Evolutionary conservation across 2,888 invertebrate species (phyloP).

Genomic region (Maniola hyperantus): DNA sequence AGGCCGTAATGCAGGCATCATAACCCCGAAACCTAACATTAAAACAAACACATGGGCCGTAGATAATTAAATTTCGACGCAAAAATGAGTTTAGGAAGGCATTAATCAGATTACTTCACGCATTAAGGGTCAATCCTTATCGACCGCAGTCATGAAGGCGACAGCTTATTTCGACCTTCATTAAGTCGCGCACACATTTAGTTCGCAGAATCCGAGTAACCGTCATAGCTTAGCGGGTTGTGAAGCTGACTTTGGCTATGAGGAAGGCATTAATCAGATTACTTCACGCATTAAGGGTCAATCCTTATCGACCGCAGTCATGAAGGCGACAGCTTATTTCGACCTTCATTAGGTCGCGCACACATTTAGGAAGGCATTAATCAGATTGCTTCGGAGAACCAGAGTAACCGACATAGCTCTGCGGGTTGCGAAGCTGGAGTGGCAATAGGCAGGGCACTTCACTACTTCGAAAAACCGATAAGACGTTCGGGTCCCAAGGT

Average conservation of each 20-base stretch:
- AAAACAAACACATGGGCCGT: constrained; percentile 14
- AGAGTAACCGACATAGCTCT: too few relatives aligned
- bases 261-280: constrained; percentile 16
- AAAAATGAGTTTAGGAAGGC: constrained; percentile 18
- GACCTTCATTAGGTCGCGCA: neutral
- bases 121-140: constrained; percentile 16
- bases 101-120: constrained; percentile 19
- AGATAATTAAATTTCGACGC: constrained; percentile 7
- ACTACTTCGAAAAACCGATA: too few relatives aligned
- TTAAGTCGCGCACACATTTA: neutral
- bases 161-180: constrained; percentile 10
- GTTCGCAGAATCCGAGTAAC: too few relatives aligned
- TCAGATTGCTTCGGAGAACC: neutral
- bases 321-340: constrained; percentile 11
- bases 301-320: constrained; percentile 16
- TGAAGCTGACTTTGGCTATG: neutral
- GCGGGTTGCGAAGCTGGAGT: too few relatives aligned
- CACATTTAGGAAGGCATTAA: constrained; percentile 5
- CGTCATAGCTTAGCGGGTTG: too few relatives aligned
- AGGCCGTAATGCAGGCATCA: neutral
- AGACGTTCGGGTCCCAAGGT: too few relatives aligned
- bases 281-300: constrained; percentile 14
- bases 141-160: constrained; percentile 15
- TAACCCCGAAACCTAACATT: neutral
- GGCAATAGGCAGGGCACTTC: neutral